Evolutionary conservation across 2,113 vertebrate species (phyloP), one percentile per base, ranked within the genome.

Genomic region (Apodemus speciosus): DNA sequence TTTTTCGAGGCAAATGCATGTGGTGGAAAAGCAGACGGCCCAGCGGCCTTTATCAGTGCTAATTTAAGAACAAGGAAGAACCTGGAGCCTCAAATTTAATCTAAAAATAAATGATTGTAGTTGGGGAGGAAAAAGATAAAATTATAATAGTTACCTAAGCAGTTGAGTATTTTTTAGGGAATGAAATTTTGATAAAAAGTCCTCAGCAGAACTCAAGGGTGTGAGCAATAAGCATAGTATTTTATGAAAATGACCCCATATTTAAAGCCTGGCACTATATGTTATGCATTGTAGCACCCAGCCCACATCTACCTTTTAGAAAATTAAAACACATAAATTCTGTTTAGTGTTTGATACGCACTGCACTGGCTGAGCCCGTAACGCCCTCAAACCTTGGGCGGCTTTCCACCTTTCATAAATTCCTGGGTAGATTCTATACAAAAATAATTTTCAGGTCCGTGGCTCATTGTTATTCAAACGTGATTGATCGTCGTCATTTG

Each of bases 261-360:
- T 99, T 98, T 99, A 99, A 98, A 98, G 97, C 58, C 98, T 97
- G 98, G 98, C 98, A 96, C 98, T 98, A 95, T 97, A 97, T 98
- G 99, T 99, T 99, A 98, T 99, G 99, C 99, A 98, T 99, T 99
- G 99, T 99, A 99, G 99, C 98, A 97, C 98, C 97, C 98, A 97
- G 98, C 98, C 99, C 99, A 98, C 98, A 97, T 98, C 99, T 98
- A 99, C 99, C 98, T 99, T 99, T 98, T 98, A 98, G 98, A 98
- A 99, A 99, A 99, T 99, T 99, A 99, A 99, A 99, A 99, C 98
- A 98, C 99, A 99, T 99, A 99, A 99, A 99, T 99, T 99, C 97
- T 99, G 98, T 99, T 99, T 99, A 99, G 98, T 98, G 97, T 98
- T 98, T 97, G 98, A 98, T 99, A 98, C 98, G 98, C 98, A 23